A percentile compares a stretch with the other conserved stretches of the same genome.
These are phyloP conservation scores for Elaphurus davidianus DNA, from an alignment of 2,113 vertebrate genomes.

Conservation along the genomic window DNA sequence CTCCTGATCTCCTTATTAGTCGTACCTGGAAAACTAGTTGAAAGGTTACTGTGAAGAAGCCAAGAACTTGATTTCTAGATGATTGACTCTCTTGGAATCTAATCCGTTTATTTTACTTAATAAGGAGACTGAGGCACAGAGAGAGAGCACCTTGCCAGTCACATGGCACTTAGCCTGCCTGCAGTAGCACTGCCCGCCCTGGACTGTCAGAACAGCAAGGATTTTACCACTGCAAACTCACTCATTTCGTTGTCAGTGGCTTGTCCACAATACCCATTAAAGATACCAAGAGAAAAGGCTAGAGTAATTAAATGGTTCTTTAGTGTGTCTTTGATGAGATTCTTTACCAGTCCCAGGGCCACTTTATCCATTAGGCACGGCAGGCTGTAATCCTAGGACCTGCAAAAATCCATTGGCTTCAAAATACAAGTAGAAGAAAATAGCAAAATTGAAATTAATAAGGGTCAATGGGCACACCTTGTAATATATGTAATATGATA, in stretches of 20 bases:
- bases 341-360: not conserved
- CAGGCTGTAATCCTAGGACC: not conserved
- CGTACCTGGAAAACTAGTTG: not conserved
- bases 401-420: not conserved
- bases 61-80: not conserved
- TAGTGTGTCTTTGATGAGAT: not conserved
- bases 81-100: not conserved
- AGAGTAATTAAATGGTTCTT: not conserved
- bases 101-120: not conserved
- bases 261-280: not conserved
- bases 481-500: not conserved
- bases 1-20: not conserved
- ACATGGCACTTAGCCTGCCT: not conserved
- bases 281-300: not conserved
- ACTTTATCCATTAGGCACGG: not conserved
- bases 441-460: not conserved
- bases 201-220: not conserved
- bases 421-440: not conserved
- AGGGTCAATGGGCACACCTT: not conserved
- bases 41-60: not conserved
- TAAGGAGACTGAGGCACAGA: not conserved
- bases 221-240: not conserved
- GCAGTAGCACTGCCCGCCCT: not conserved
- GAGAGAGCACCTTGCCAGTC: not conserved
- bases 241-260: not conserved